A percentile compares a stretch with the other conserved stretches of the same genome.
These are phyloP conservation scores for Taenioides sp. DNA, from an alignment of 2,797 vertebrate genomes.

Conservation along the genomic window DNA sequence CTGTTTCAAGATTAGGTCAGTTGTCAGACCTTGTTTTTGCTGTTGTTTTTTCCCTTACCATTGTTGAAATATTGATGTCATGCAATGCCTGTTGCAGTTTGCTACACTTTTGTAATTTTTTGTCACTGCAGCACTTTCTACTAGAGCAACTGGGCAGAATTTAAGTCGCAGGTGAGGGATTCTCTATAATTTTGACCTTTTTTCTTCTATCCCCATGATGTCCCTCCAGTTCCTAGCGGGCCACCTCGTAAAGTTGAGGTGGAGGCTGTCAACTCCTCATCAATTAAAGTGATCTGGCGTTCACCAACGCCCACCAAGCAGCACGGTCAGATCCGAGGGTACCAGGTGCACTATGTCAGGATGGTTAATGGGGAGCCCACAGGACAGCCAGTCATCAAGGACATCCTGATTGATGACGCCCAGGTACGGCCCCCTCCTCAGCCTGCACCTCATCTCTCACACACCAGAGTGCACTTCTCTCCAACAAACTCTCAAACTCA, in stretches of 20 bases:
- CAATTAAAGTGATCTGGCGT: conserved; percentile 99
- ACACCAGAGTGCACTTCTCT: conserved; percentile 34
- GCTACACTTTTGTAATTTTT: conserved; percentile 80
- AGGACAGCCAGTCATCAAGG: conserved; percentile 97
- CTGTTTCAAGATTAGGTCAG: conserved; percentile 92
- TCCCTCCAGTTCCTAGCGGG: conserved; percentile 99
- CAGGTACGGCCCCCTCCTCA: conserved; percentile 83
- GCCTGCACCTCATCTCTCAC: conserved; percentile 44
- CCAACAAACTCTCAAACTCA: conserved; percentile 23
- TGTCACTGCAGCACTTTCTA: conserved; percentile 70
- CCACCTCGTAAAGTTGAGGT: conserved; percentile 99
- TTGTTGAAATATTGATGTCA: conserved; percentile 86
- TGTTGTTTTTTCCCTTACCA: conserved; percentile 86
- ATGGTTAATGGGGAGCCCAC: conserved; percentile 96
- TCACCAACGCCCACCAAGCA: conserved; percentile 97
- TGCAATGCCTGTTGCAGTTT: conserved; percentile 81
- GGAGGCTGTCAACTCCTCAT: conserved; percentile 99
- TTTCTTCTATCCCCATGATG: conserved; percentile 95
- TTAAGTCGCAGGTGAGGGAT: conserved; percentile 57
- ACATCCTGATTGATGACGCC: conserved; percentile 96
- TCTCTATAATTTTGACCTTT: conserved; percentile 87
- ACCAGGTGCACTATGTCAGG: conserved; percentile 98
- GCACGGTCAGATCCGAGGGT: conserved; percentile 98
- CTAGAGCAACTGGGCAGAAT: conserved; percentile 75
- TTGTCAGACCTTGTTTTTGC: conserved; percentile 85